These are phyloP conservation scores for Luffia ferchaultella DNA, from an alignment of 2,888 invertebrate species.

Conservation along the genomic window DNA sequence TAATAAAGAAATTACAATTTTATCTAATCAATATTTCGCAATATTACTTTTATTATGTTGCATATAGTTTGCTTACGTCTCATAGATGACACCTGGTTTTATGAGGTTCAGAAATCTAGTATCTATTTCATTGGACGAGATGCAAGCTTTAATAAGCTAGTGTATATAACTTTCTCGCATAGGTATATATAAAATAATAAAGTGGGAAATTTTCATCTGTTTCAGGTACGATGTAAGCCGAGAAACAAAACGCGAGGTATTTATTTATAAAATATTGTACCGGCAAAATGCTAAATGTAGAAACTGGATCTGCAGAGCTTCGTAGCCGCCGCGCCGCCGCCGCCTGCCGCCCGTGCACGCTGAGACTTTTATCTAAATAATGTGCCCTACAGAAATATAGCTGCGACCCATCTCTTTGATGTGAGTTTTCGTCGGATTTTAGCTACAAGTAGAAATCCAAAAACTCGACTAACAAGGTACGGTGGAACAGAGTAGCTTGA, in stretches of 20 bases:
- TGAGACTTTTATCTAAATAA: conserved; percentile 27
- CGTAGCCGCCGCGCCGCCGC: neutral
- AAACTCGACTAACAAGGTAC: conserved; percentile 32
- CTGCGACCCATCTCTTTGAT: conserved; percentile 27
- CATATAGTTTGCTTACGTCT: too few relatives aligned
- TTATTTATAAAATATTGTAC: neutral
- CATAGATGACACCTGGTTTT: too few relatives aligned
- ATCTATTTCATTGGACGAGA: too few relatives aligned
- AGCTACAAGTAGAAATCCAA: conserved; percentile 17
- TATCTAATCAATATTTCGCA: too few relatives aligned
- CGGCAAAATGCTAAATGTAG: neutral
- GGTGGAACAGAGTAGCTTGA: conserved; percentile 21
- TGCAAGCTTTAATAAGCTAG: too few relatives aligned
- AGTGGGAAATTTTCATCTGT: too few relatives aligned
- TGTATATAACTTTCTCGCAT: too few relatives aligned
- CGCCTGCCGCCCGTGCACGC: neutral
- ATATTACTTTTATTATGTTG: too few relatives aligned
- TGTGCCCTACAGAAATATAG: conserved; percentile 22
- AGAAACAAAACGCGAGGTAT: neutral
- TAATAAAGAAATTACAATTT: too few relatives aligned
- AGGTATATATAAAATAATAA: too few relatives aligned
- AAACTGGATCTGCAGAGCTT: neutral
- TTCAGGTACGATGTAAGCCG: neutral
- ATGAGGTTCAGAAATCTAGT: too few relatives aligned
- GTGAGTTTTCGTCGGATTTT: conserved; percentile 24